Conservation (phyloP, 2,113 vertebrate genomes). For the Tyto alba region DNA sequence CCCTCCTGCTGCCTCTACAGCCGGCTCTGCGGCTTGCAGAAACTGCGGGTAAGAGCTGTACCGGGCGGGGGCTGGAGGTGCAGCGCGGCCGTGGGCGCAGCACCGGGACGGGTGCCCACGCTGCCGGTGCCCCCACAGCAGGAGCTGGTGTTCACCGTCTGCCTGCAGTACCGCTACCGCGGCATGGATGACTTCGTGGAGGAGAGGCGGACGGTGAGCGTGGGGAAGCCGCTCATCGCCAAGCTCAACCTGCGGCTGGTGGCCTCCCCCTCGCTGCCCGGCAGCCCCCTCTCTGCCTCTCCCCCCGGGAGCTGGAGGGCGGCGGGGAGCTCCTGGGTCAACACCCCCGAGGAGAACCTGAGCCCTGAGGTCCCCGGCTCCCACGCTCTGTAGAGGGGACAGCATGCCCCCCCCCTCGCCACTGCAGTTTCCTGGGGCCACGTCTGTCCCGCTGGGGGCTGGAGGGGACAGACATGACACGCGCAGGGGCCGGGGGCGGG, state of each 20-base stretch:
- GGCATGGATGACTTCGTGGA: constrained; percentile 79
- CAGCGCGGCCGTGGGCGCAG: accelerated
- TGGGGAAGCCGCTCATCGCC: constrained; percentile 85
- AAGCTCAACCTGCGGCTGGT: constrained; percentile 78
- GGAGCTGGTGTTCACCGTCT: constrained; percentile 78
- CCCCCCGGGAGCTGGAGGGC: neutral
- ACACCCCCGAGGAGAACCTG: constrained; percentile 76
- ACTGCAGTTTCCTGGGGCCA: neutral
- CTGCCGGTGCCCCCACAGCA: constrained; percentile 46
- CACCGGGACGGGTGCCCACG: neutral
- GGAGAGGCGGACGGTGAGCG: constrained; percentile 68
- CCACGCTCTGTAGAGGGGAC: neutral
- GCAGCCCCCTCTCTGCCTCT: neutral
- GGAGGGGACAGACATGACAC: accelerated
- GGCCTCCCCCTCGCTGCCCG: neutral
- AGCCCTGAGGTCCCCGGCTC: neutral
- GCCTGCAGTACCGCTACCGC: constrained; percentile 79
- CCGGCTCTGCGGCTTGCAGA: constrained; percentile 79
- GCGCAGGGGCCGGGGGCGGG: accelerated
- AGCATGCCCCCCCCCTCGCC: accelerated
- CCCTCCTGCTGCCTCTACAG: constrained; percentile 77
- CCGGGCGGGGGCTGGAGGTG: accelerated
- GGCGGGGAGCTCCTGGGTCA: constrained; percentile 9
- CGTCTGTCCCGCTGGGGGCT: neutral
- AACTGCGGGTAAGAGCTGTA: constrained; percentile 70